phyloP scores from a whole-genome alignment of 2,797 vertebrate species.

The Crocidura indochinensis region DNA sequence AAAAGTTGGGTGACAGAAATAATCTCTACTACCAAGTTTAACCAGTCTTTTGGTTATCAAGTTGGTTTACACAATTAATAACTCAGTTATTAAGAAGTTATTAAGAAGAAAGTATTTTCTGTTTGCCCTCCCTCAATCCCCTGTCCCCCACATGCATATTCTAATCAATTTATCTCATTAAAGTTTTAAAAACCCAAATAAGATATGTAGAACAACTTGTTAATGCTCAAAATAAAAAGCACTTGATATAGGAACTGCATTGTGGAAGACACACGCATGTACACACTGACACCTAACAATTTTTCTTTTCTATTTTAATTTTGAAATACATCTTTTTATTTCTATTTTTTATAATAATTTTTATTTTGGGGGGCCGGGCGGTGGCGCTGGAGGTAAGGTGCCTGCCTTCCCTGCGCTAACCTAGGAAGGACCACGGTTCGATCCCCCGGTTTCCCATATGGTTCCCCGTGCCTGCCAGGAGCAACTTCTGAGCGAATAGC shows the following conservation, averaged over 20 bases:
- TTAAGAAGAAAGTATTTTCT: neutral
- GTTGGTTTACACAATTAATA: constrained; percentile 27
- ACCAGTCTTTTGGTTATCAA: neutral
- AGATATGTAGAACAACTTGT: neutral
- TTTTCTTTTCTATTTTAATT: too few relatives aligned
- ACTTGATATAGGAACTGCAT: neutral
- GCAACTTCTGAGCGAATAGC: too few relatives aligned
- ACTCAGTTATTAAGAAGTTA: neutral
- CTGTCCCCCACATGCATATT: neutral
- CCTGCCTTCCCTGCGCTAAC: too few relatives aligned
- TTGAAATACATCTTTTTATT: neutral
- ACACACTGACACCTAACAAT: neutral
- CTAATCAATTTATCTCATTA: neutral
- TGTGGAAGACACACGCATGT: neutral
- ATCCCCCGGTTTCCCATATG: too few relatives aligned
- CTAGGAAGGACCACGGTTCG: too few relatives aligned
- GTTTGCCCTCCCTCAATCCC: neutral
- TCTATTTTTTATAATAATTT: too few relatives aligned
- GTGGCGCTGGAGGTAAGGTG: too few relatives aligned
- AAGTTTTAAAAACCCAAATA: neutral
- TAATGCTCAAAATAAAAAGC: constrained; percentile 9
- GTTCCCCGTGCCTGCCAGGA: too few relatives aligned
- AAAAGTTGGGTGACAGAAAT: constrained; percentile 68
- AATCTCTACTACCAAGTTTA: neutral
- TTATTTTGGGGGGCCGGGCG: too few relatives aligned